Base-by-base conservation (phyloP, 2,797 vertebrate genomes). In the Phrynocephalus vlangalii region DNA sequence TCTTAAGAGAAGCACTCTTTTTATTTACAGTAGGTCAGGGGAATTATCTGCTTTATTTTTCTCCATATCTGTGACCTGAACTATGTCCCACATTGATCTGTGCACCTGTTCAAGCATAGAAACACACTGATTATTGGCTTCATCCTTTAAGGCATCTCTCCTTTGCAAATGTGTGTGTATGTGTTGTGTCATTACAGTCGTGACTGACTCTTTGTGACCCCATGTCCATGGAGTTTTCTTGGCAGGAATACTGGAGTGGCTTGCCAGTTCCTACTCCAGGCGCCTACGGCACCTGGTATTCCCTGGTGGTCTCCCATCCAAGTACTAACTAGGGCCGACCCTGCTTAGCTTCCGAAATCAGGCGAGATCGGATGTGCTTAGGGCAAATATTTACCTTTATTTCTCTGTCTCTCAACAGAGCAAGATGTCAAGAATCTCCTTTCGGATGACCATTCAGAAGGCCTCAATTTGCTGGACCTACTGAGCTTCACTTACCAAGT, bases 401-500 rank as follows among this genome's bases (percentile, higher is more conserved):
- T 81, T 33, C 0, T 30, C 78, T 48, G 83, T 89, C 20, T 91
- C 88, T 70, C 72, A 75, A 63, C 94, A 98, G 98, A 98, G 78
- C 96, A 95, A 0, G 98, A 99, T 96, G 96, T 97, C 80, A 98
- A 98, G 94, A 97, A 97, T 91, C 97, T 99, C 84, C 97, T 99
- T 91, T 98, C 98, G 0, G 98, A 98, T n/a, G 97, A 98, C 83
- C 94, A 93, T 85, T 97, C 96, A 0, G 98, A 99, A 67, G 98
- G 98, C 72, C 98, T 99, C 86, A 98, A 96, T 86, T 96, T 99
- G 68, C 95, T 98, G 91, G 99, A 99, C 95, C 97, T 99, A 93
- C 96, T 99, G 84, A 99, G 98, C 90, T 99, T 99, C 89, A 99
- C 98, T 83, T 99, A 99, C 94, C 99, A 99, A 94, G 99, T 99